Evolutionary conservation across 2,113 vertebrate genomes (phyloP).

Genomic region (Montifringilla adamsi): DNA sequence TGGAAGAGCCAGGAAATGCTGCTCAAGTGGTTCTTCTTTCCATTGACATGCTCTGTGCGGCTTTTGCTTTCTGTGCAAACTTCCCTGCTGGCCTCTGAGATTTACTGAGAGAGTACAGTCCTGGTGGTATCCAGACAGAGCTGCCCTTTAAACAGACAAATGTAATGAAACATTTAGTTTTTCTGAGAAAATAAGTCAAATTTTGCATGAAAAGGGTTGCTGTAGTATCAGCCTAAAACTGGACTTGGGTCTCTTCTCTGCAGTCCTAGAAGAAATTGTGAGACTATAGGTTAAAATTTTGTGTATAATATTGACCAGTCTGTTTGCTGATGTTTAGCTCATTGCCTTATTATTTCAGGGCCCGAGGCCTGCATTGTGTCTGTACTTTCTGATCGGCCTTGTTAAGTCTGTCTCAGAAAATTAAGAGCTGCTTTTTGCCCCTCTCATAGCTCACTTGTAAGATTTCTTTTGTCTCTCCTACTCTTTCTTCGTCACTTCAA

Average conservation of each 20-base stretch:
- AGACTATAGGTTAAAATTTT: not conserved
- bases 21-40: not conserved
- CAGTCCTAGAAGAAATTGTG: not conserved
- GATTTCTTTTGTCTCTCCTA: not conserved
- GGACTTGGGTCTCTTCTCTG: not conserved
- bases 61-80: not conserved
- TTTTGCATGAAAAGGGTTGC: not conserved
- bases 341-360: not conserved
- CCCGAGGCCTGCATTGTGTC: not conserved
- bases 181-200: not conserved
- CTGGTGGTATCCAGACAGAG: not conserved
- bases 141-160: not conserved
- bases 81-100: not conserved
- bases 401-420: not conserved
- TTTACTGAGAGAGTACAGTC: not conserved
- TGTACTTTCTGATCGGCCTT: not conserved
- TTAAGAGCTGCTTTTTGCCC: not conserved
- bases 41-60: not conserved
- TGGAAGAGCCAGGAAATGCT: not conserved
- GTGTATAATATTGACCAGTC: not conserved
- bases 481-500: conserved; percentile 8
- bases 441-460: not conserved
- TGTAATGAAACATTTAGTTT: not conserved
- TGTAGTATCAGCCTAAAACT: not conserved
- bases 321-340: not conserved